Evolutionary conservation across 2,797 vertebrate genomes (phyloP), one percentile per base, ranked within the genome.

Genomic region (Gallirallus australis): DNA sequence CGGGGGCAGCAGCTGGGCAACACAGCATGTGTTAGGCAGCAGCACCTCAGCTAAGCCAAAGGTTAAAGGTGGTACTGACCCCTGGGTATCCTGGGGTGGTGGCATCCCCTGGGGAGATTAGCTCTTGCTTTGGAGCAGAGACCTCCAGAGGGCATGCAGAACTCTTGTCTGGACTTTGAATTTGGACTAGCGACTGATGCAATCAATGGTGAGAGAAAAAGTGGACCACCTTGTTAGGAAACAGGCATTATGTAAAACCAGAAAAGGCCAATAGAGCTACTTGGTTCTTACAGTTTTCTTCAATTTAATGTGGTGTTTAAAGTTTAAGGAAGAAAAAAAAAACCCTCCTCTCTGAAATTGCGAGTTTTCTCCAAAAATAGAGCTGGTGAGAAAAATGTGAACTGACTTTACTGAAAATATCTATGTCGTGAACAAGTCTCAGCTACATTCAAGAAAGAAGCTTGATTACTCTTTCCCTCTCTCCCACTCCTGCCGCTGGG

Each of bases 361-460:
- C 94, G 93, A 77, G 71, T 93, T 90, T 84, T 86, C 73, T 82
- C 63, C 77, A 56, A 93, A 95, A 95, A 93, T 89, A 95, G 94
- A 94, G n/a, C 56, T 93, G 48, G 77, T 79, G 88, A 91, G 80
- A 94, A 95, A 94, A 91, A 91, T 60, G 90, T 84, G 73, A 90
- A 72, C 68, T 84, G 82, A 63, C 61, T 92, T 87, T 45, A 90
- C 76, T 65, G 81, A 91, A 95, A 96, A 95, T 95, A 94, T 73
- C 78, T 70, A 3, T 84, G 63, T 80, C 0, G 2, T 86, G 77
- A 93, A 57, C 56, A 84, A 89, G 75, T 56, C 75, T 92, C 60
- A 89, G 12, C 59, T 37, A 73, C 60, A 45, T 76, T 48, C 54
- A 76, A 88, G 90, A 69, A 27, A 50, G 30, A 18, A 79, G 39